Percentiles rank a stretch among this genome's conserved stretches.
Evolutionary conservation across 2,113 vertebrate genomes (phyloP).

Genomic region (Tychaedon coryphoeus): DNA sequence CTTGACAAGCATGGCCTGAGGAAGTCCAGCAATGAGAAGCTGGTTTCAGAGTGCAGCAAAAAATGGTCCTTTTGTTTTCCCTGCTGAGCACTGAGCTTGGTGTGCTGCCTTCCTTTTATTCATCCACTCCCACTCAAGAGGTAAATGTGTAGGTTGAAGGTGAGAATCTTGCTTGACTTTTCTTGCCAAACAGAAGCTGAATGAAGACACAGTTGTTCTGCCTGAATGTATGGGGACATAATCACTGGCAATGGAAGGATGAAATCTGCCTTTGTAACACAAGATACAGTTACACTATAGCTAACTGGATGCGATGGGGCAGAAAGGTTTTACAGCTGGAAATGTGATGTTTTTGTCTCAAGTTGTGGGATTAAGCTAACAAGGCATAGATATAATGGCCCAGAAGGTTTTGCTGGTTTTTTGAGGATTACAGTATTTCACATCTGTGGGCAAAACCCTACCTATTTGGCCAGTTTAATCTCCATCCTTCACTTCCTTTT

Average conservation of each 20-base stretch:
- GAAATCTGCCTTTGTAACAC: background rate
- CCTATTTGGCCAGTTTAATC: background rate
- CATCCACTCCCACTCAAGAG: background rate
- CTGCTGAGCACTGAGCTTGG: background rate
- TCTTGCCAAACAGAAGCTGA: background rate
- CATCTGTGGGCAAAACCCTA: background rate
- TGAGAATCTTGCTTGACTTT: background rate
- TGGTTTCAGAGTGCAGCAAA: background rate
- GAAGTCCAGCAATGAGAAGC: background rate
- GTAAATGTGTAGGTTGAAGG: background rate
- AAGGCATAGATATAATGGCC: background rate
- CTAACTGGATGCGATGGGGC: background rate
- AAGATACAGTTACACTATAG: background rate
- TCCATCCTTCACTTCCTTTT: background rate
- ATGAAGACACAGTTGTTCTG: background rate
- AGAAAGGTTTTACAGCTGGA: background rate
- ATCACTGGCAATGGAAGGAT: background rate
- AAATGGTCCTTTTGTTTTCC: background rate
- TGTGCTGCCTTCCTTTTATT: background rate
- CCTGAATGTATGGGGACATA: background rate
- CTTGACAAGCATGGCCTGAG: background rate
- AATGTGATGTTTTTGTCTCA: background rate
- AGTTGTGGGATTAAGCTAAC: background rate
- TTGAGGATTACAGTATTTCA: background rate
- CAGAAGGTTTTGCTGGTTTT: background rate